Evolutionary conservation across 2,797 vertebrate genomes (phyloP).

Genomic region (Sebastes itinus): DNA sequence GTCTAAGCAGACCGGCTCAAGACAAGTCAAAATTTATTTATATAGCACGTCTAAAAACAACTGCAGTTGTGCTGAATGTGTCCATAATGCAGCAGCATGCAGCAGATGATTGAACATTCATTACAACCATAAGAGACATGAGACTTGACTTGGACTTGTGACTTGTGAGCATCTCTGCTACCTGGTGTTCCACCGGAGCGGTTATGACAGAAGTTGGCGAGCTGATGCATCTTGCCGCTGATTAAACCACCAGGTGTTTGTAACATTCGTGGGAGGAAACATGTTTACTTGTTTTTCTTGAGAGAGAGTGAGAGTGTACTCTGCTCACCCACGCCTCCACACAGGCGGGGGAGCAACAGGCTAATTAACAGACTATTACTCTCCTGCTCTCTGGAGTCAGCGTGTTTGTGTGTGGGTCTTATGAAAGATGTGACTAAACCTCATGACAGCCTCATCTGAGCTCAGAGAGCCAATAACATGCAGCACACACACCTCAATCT

Average conservation of each 20-base stretch:
- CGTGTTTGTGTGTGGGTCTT: slow-evolving; percentile 11
- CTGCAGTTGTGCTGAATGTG: too few relatives aligned
- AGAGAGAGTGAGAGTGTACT: slow-evolving; percentile 17
- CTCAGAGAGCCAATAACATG: slow-evolving; percentile 32
- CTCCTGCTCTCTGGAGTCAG: slow-evolving; percentile 47
- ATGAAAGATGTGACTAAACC: slow-evolving; percentile 66
- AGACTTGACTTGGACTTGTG: too few relatives aligned
- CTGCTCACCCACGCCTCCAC: slow-evolving; percentile 47
- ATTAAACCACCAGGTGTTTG: slow-evolving; percentile 43
- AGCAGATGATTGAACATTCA: too few relatives aligned
- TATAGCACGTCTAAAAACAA: too few relatives aligned
- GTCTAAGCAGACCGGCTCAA: too few relatives aligned
- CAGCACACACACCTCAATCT: slow-evolving; percentile 30
- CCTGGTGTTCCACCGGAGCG: neutral
- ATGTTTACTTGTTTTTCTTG: slow-evolving; percentile 66
- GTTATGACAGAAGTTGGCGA: neutral
- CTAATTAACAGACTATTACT: slow-evolving; percentile 72
- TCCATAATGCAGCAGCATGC: too few relatives aligned
- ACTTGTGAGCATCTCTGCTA: neutral
- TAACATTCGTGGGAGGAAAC: slow-evolving; percentile 47
- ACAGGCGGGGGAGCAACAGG: slow-evolving; percentile 61
- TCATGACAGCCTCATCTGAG: slow-evolving; percentile 41
- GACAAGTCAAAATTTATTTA: too few relatives aligned
- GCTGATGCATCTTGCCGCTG: slow-evolving; percentile 5
- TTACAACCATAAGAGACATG: too few relatives aligned